Conservation (phyloP, 2,113 vertebrate species). For the Lophotis ruficrista region DNA sequence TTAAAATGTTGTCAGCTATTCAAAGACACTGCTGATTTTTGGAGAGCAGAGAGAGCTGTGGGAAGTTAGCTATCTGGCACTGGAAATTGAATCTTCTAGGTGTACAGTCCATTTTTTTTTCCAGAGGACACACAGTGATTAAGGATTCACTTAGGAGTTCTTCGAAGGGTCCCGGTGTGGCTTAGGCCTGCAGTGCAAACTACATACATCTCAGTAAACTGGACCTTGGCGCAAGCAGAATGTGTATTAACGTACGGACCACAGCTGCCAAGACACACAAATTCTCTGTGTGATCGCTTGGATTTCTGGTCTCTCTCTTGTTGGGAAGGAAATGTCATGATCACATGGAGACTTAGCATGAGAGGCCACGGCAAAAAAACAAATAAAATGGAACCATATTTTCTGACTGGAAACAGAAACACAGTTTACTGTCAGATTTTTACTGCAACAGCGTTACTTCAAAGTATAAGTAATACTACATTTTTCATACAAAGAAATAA, state of each 20-base stretch:
- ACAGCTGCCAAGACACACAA: slow-evolving; percentile 58
- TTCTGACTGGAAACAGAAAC: slow-evolving; percentile 39
- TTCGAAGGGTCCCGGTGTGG: background rate
- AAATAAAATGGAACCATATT: slow-evolving; percentile 47
- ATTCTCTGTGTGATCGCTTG: background rate
- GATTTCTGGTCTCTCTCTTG: slow-evolving; percentile 43
- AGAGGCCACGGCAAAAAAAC: slow-evolving; percentile 58
- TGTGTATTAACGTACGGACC: background rate
- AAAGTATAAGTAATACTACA: background rate
- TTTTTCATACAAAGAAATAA: background rate
- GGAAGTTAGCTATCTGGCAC: slow-evolving; percentile 22
- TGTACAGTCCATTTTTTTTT: background rate
- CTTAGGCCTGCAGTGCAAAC: background rate
- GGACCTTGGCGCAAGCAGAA: background rate
- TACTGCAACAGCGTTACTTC: background rate
- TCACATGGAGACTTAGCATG: slow-evolving; percentile 35
- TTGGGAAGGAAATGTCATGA: slow-evolving; percentile 54
- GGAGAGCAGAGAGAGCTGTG: slow-evolving; percentile 8
- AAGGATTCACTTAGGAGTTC: background rate
- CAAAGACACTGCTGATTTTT: slow-evolving; percentile 46
- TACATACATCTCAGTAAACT: background rate
- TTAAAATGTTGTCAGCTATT: slow-evolving; percentile 39
- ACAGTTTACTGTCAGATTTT: background rate
- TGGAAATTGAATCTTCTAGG: background rate
- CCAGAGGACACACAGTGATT: background rate